Conservation (phyloP, 2,888 invertebrate genomes). For the Amphipyra tragopoginis region DNA sequence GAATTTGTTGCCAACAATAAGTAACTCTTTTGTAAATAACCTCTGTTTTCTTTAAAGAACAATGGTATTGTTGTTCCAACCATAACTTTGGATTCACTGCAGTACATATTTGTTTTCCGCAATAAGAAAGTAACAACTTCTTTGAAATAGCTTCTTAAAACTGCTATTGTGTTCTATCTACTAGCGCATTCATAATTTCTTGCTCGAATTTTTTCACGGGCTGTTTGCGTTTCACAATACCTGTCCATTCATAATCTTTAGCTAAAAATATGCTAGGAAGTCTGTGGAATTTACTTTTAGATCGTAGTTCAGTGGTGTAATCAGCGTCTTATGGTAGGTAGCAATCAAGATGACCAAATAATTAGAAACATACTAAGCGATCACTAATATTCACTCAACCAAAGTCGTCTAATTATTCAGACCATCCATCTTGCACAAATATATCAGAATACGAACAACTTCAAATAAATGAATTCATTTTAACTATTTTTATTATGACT, state of each 20-base stretch:
- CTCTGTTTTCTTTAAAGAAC: slow-evolving; percentile 5
- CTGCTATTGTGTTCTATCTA: slow-evolving; percentile 27
- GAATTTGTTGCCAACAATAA: slow-evolving; percentile 7
- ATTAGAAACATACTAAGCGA: no score
- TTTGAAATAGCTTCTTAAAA: slow-evolving; percentile 12
- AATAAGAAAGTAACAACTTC: slow-evolving; percentile 10
- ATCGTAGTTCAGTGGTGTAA: background rate
- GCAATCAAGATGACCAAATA: no score
- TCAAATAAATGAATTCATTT: no score
- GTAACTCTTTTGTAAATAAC: background rate
- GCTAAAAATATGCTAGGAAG: background rate
- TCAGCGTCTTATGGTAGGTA: no score
- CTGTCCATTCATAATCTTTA: background rate
- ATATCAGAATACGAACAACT: no score
- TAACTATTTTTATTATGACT: no score
- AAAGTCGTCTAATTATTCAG: no score
- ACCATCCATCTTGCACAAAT: no score
- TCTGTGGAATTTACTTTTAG: background rate
- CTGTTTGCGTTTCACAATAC: slow-evolving; percentile 1
- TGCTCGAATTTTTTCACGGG: slow-evolving; percentile 11
- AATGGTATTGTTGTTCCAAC: slow-evolving; percentile 7
- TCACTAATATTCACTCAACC: no score
- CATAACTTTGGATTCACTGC: background rate
- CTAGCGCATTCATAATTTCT: slow-evolving; percentile 38
- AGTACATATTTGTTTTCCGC: slow-evolving; percentile 7